phyloP scores from a whole-genome alignment of 1,140 invertebrate species.

The Drosophila sturtevanti region DNA sequence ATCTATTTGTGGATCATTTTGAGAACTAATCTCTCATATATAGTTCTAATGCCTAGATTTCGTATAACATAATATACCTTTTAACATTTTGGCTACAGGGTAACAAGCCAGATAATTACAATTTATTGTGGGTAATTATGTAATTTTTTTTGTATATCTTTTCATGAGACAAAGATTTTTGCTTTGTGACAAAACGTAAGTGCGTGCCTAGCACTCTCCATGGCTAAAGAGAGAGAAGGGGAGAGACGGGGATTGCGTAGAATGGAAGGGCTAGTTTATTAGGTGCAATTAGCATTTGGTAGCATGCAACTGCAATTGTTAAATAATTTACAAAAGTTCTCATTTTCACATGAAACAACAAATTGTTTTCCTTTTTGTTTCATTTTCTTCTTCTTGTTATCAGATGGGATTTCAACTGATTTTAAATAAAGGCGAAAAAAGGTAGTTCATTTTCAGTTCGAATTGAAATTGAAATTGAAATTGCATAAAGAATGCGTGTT shows the following conservation, averaged over 20 bases:
- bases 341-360: background rate
- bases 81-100: background rate
- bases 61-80: background rate
- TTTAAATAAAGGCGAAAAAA: too few relatives aligned
- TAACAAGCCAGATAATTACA: slow-evolving; percentile 8
- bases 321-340: background rate
- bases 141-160: slow-evolving; percentile 8
- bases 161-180: slow-evolving; percentile 1
- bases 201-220: background rate
- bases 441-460: too few relatives aligned
- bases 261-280: background rate
- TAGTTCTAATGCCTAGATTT: too few relatives aligned
- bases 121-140: slow-evolving; percentile 27
- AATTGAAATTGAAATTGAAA: background rate
- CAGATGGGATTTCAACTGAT: too few relatives aligned
- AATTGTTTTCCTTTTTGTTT: background rate
- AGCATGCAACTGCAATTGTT: slow-evolving; percentile 3
- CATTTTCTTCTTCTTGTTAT: too few relatives aligned
- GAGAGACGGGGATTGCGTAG: too few relatives aligned
- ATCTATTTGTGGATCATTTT: too few relatives aligned
- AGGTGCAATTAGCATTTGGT: background rate
- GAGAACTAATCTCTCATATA: too few relatives aligned
- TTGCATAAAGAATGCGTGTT: background rate
- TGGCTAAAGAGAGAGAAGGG: background rate
- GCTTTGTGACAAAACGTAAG: slow-evolving; percentile 7